phyloP scores from a whole-genome alignment of 1,140 invertebrate genomes.

The Tetramorium simillimum region DNA sequence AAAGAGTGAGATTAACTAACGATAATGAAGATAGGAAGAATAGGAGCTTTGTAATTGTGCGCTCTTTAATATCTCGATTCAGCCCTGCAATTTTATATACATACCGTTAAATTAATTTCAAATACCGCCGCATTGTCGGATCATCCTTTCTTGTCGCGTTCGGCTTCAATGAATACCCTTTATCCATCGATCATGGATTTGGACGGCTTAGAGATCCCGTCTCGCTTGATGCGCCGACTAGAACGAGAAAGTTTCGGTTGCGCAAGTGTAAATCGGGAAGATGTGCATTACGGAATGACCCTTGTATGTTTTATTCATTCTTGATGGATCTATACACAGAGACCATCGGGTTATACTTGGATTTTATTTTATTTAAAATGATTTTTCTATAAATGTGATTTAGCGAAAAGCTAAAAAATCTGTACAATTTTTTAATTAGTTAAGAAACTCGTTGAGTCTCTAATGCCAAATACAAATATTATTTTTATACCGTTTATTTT shows the following conservation, averaged over 20 bases:
- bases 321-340: background rate
- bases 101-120: constrained; percentile 63
- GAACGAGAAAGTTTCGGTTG: constrained; percentile 40
- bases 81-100: constrained; percentile 1
- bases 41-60: background rate
- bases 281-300: background rate
- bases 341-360: background rate
- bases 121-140: background rate
- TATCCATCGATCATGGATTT: constrained; percentile 49
- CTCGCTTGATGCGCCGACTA: background rate
- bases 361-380: background rate
- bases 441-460: background rate
- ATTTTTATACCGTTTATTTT: background rate
- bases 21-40: background rate
- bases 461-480: background rate
- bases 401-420: background rate
- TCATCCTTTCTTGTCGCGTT: constrained; percentile 24
- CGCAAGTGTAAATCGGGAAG: constrained; percentile 34
- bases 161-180: constrained; percentile 9
- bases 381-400: background rate
- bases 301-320: background rate
- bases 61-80: background rate
- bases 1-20: background rate
- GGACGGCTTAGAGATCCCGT: constrained; percentile 10
- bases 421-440: background rate